These are phyloP conservation scores for Orchesellides sinensis DNA, from an alignment of 2,888 invertebrate species.

Conservation along the genomic window DNA sequence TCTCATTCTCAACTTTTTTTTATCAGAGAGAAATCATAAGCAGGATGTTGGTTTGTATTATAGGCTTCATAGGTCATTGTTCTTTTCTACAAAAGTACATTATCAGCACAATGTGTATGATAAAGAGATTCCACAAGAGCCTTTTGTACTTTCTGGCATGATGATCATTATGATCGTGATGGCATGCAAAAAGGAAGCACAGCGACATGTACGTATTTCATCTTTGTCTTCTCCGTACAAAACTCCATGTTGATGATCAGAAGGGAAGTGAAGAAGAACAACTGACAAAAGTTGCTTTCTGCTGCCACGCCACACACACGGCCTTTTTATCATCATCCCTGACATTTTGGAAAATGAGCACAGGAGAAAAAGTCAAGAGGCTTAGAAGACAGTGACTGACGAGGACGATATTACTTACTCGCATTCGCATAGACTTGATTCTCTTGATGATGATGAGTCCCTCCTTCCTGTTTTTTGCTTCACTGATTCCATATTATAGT, in stretches of 20 bases:
- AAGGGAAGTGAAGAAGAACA: slow-evolving; percentile 19
- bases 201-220: slow-evolving; percentile 39
- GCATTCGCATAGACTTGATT: too few species aligned
- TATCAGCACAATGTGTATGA: too few species aligned
- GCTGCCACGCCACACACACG: not conserved
- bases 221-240: slow-evolving; percentile 55
- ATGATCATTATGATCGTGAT: not conserved
- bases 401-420: slow-evolving; percentile 33
- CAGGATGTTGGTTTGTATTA: too few species aligned
- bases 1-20: too few species aligned
- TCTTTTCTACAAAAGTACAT: slow-evolving; percentile 1
- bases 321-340: slow-evolving; percentile 23
- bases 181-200: not conserved
- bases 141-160: not conserved
- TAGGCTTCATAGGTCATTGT: slow-evolving; percentile 28
- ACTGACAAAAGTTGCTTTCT: slow-evolving; percentile 17
- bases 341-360: slow-evolving; percentile 56
- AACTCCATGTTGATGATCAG: slow-evolving; percentile 34
- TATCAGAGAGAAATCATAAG: too few species aligned
- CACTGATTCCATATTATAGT: too few species aligned
- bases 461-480: too few species aligned
- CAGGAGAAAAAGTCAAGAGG: slow-evolving; percentile 45
- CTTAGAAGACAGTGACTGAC: slow-evolving; percentile 33
- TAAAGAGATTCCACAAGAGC: not conserved
- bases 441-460: not conserved